A percentile compares a stretch with the other conserved stretches of the same genome.
These are phyloP conservation scores for Steatocranus sp. DNA, from an alignment of 2,797 vertebrate species.

Conservation along the genomic window DNA sequence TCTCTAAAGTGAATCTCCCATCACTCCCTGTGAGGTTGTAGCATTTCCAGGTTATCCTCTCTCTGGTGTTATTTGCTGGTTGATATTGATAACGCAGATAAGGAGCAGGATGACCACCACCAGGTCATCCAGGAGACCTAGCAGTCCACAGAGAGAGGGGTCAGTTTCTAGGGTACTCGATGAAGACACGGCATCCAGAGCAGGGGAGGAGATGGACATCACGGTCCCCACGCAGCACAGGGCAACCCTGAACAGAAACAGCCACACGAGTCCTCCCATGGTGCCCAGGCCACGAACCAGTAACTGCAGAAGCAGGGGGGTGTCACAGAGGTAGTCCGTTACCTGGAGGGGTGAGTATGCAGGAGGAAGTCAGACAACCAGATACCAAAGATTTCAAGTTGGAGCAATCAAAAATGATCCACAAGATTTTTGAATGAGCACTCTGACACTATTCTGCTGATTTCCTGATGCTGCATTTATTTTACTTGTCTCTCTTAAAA, in stretches of 20 bases:
- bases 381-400: background rate
- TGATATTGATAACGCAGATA: conserved; percentile 79
- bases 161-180: conserved; percentile 44
- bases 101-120: conserved; percentile 81
- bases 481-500: background rate
- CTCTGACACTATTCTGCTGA: background rate
- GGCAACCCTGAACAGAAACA: conserved; percentile 79
- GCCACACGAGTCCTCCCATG: conserved; percentile 73
- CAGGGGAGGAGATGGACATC: conserved; percentile 68
- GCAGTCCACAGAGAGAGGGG: conserved; percentile 70
- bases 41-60: conserved; percentile 26
- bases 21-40: conserved; percentile 32
- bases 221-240: conserved; percentile 77
- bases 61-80: conserved; percentile 77
- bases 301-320: conserved; percentile 71
- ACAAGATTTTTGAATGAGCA: background rate
- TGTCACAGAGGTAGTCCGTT: conserved; percentile 79
- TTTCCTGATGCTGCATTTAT: background rate
- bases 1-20: conserved; percentile 43
- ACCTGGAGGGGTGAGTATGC: conserved; percentile 55
- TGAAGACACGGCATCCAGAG: conserved; percentile 51
- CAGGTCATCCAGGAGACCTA: conserved; percentile 76
- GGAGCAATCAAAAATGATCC: background rate
- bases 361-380: background rate
- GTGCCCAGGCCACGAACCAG: conserved; percentile 69